These are phyloP conservation scores for Neopipo cinnamomea DNA, from an alignment of 2,113 vertebrate genomes.

Conservation along the genomic window DNA sequence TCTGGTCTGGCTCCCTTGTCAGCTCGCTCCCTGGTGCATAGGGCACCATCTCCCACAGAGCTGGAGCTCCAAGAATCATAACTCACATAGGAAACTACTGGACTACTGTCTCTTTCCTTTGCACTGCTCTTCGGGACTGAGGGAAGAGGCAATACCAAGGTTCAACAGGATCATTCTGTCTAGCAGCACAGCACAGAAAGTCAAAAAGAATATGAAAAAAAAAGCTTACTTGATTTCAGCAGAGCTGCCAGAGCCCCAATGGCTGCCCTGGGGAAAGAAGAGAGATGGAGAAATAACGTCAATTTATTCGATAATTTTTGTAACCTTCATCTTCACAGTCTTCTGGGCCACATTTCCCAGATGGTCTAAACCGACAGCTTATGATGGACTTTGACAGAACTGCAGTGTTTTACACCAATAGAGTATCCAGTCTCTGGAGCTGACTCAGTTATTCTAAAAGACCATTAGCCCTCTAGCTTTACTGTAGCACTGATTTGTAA, in stretches of 20 bases:
- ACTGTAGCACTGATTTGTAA: constrained; percentile 27
- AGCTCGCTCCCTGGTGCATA: background rate
- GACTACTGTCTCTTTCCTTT: background rate
- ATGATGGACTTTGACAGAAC: constrained; percentile 4
- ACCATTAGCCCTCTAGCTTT: constrained; percentile 41
- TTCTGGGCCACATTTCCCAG: background rate
- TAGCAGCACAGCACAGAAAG: background rate
- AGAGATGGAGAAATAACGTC: constrained; percentile 53
- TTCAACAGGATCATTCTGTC: background rate
- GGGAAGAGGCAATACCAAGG: background rate
- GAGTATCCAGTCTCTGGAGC: background rate
- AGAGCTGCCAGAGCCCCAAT: constrained; percentile 84
- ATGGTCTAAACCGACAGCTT: background rate
- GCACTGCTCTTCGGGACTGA: background rate
- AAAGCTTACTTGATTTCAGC: constrained; percentile 90
- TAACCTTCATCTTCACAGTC: constrained; percentile 44
- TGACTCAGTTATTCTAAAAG: constrained; percentile 13
- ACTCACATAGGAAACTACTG: rapidly evolving
- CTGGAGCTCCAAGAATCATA: background rate
- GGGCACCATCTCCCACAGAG: background rate
- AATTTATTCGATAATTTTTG: constrained; percentile 51
- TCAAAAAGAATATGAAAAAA: constrained; percentile 18
- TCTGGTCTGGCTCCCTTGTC: background rate
- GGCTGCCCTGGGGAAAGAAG: constrained; percentile 82
- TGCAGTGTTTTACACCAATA: background rate